Conservation (phyloP, 2,113 vertebrate genomes). For the Andinoacara biseriatus region DNA sequence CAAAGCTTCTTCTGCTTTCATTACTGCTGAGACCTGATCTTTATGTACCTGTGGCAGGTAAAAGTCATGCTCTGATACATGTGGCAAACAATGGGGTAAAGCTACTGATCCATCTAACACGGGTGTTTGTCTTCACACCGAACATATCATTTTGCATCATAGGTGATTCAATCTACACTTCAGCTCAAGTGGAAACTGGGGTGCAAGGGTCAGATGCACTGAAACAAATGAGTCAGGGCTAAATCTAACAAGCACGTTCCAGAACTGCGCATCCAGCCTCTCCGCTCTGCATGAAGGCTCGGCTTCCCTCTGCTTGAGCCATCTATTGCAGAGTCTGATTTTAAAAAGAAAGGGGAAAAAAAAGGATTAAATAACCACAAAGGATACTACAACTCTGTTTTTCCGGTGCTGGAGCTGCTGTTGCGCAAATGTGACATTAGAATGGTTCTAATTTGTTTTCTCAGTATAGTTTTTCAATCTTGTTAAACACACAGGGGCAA, state of each 20-base stretch:
- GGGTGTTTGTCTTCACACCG: constrained; percentile 6
- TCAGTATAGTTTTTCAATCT: constrained; percentile 1
- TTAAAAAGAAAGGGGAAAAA: neutral
- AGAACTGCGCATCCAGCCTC: constrained; percentile 42
- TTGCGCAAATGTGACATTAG: constrained; percentile 8
- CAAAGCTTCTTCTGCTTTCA: neutral
- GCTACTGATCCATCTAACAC: neutral
- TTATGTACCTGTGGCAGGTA: neutral
- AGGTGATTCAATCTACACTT: constrained; percentile 40
- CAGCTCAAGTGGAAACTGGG: constrained; percentile 34
- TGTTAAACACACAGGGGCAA: constrained; percentile 15
- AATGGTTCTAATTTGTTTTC: constrained; percentile 18
- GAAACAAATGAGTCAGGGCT: constrained; percentile 57
- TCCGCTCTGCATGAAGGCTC: constrained; percentile 53
- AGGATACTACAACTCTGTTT: constrained; percentile 21
- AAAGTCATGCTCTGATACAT: constrained; percentile 6
- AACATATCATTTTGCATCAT: neutral
- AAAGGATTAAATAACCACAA: constrained; percentile 31
- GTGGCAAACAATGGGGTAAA: neutral
- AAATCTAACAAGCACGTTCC: constrained; percentile 58
- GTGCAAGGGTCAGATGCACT: constrained; percentile 28
- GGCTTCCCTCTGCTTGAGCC: constrained; percentile 35
- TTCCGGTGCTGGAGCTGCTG: neutral
- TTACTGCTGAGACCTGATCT: neutral
- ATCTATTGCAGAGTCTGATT: constrained; percentile 56